Conservation (phyloP, 2,113 vertebrate genomes). For the Pungitius pungitius region DNA sequence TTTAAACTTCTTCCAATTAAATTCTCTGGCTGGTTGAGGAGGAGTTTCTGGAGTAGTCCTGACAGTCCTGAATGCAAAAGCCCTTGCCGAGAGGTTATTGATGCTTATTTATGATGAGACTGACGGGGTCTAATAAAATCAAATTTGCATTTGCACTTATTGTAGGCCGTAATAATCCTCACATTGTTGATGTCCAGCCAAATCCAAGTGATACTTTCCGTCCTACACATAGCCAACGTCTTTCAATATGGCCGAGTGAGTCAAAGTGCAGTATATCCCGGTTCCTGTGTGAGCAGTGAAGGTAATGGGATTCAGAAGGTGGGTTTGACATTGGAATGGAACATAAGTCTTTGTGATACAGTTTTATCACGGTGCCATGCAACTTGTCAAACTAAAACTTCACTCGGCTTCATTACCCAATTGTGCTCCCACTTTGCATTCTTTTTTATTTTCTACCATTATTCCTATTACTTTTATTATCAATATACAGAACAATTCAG, state of each 20-base stretch:
- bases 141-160: conserved; percentile 32
- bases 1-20: conserved; percentile 30
- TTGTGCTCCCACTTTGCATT: not conserved
- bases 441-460: conserved; percentile 4
- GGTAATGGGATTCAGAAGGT: conserved; percentile 40
- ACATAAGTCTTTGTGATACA: conserved; percentile 38
- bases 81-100: conserved; percentile 60
- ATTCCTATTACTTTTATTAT: conserved; percentile 1
- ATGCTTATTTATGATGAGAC: conserved; percentile 51
- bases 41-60: conserved; percentile 51
- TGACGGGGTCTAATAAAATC: conserved; percentile 29
- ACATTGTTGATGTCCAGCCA: conserved; percentile 15
- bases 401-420: conserved; percentile 18
- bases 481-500: not conserved
- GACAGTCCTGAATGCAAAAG: conserved; percentile 40
- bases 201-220: conserved; percentile 21
- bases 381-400: conserved; percentile 30
- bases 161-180: conserved; percentile 25
- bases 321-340: conserved; percentile 44
- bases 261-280: conserved; percentile 45
- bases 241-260: conserved; percentile 51
- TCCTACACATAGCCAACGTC: conserved; percentile 40
- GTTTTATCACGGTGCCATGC: conserved; percentile 22
- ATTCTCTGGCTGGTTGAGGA: conserved; percentile 33
- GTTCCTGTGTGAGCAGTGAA: conserved; percentile 38